Evolutionary conservation across 1,140 invertebrate species (phyloP).

Genomic region (Euura lappo): DNA sequence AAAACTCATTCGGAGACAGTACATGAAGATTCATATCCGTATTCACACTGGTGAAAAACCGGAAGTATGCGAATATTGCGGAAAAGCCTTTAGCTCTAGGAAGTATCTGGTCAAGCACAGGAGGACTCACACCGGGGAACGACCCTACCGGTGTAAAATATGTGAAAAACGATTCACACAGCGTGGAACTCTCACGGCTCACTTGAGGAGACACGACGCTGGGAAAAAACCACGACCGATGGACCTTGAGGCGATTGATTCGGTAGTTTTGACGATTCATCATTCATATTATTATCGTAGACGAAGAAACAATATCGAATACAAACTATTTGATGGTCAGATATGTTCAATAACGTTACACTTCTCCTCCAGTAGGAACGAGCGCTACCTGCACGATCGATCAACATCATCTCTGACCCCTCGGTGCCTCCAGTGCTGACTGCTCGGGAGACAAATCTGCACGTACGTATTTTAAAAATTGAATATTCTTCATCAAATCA

Average conservation of each 20-base stretch:
- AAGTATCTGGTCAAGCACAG: constrained; percentile 59
- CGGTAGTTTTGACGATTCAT: background rate
- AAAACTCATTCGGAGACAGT: constrained; percentile 57
- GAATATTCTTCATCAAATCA: no score
- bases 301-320: no score
- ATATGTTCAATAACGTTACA: no score
- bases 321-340: no score
- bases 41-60: constrained; percentile 74
- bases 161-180: constrained; percentile 66
- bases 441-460: no score
- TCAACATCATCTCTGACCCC: no score
- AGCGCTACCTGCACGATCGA: no score
- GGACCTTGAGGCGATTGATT: background rate
- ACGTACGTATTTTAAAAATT: no score
- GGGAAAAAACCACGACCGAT: background rate
- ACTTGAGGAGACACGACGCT: constrained; percentile 35
- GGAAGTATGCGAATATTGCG: constrained; percentile 65
- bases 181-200: constrained; percentile 56
- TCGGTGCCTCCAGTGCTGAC: no score
- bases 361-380: no score
- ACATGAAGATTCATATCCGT: constrained; percentile 71
- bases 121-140: constrained; percentile 54
- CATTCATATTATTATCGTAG: no score
- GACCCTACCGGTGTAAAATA: constrained; percentile 53
- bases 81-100: constrained; percentile 76